Percentiles rank a stretch among this genome's conserved stretches.
These are phyloP conservation scores for Iselma pallidipennis DNA, from an alignment of 2,888 invertebrate species.

Conservation along the genomic window DNA sequence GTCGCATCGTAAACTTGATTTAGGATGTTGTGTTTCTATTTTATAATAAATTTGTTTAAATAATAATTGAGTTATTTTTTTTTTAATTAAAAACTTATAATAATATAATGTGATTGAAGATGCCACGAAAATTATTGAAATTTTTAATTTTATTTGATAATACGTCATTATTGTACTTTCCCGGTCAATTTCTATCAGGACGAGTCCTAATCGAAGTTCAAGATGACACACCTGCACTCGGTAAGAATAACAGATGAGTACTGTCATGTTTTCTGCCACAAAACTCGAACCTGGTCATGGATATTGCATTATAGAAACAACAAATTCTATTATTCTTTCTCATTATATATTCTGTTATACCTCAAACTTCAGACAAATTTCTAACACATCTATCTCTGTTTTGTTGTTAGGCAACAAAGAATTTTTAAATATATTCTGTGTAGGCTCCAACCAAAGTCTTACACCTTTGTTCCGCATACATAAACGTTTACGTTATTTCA, in stretches of 20 bases:
- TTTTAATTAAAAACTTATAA: conserved; percentile 14
- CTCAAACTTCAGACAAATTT: neutral
- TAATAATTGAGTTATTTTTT: conserved; percentile 7
- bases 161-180: conserved; percentile 89
- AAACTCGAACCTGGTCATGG: conserved; percentile 23
- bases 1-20: conserved; percentile 21
- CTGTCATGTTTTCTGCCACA: conserved; percentile 20
- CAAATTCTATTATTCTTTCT: conserved; percentile 27
- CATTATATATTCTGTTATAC: conserved; percentile 25
- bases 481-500: neutral
- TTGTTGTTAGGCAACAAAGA: neutral
- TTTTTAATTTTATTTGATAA: conserved; percentile 94
- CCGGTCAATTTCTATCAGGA: conserved; percentile 91
- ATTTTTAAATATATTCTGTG: neutral
- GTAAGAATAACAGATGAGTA: conserved; percentile 59
- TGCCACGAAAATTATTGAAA: conserved; percentile 88
- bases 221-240: conserved; percentile 89
- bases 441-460: neutral
- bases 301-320: conserved; percentile 20
- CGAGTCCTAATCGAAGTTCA: conserved; percentile 90
- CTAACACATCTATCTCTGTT: neutral
- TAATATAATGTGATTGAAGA: conserved; percentile 50
- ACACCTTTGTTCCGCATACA: neutral
- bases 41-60: conserved; percentile 13
- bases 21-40: conserved; percentile 20